phyloP scores from a whole-genome alignment of 2,888 invertebrate genomes.

The Machimus atricapillus region DNA sequence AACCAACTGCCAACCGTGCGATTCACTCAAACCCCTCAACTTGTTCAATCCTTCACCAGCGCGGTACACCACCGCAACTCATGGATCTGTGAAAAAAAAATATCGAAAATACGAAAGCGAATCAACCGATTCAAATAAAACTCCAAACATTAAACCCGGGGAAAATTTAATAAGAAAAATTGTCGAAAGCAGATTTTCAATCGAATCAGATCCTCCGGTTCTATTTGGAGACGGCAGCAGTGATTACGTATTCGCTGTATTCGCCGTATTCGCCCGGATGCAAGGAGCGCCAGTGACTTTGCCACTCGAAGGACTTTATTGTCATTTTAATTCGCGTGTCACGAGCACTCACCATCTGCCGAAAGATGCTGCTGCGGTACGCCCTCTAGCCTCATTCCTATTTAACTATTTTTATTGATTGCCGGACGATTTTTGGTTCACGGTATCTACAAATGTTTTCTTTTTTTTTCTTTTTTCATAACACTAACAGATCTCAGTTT shows the following conservation, averaged over 20 bases:
- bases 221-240: slow-evolving; percentile 31
- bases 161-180: slow-evolving; percentile 46
- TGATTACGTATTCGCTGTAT: slow-evolving; percentile 43
- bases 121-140: slow-evolving; percentile 20
- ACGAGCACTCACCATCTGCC: slow-evolving; percentile 39
- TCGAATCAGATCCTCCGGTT: slow-evolving; percentile 10
- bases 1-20: not conserved
- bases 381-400: not conserved
- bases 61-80: not conserved
- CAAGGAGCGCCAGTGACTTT: slow-evolving; percentile 35
- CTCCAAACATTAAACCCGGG: slow-evolving; percentile 20
- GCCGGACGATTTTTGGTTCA: not conserved
- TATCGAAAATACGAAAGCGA: not conserved
- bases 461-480: not conserved
- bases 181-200: slow-evolving; percentile 46
- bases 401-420: slow-evolving; percentile 14
- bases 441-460: not conserved
- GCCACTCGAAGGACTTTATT: slow-evolving; percentile 47
- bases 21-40: not conserved
- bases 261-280: slow-evolving; percentile 24
- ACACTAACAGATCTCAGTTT: not conserved
- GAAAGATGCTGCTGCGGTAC: not conserved
- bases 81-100: not conserved
- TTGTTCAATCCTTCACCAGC: not conserved
- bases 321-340: slow-evolving; percentile 48